Conservation (phyloP, 2,113 vertebrate species). For the Brachyistius frenatus region DNA sequence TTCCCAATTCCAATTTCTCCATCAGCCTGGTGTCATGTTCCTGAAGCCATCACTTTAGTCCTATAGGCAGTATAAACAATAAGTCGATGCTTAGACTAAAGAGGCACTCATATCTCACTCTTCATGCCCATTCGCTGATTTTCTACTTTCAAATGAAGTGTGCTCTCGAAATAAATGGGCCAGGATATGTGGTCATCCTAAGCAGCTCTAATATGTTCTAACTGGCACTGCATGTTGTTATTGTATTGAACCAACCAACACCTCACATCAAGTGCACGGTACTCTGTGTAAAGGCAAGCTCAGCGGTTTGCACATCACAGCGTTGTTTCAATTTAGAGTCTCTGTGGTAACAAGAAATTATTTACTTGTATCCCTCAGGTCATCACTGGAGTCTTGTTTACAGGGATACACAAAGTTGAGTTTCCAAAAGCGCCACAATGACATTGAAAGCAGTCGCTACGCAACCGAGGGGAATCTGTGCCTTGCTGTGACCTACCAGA, state of each 20-base stretch:
- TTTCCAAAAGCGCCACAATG: slow-evolving; percentile 55
- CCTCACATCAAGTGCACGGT: slow-evolving; percentile 10
- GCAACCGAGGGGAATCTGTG: slow-evolving; percentile 57
- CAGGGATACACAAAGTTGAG: slow-evolving; percentile 50
- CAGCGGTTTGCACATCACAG: slow-evolving; percentile 2
- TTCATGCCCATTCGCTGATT: slow-evolving; percentile 32
- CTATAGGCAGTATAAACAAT: slow-evolving; percentile 58
- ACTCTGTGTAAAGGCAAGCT: not conserved
- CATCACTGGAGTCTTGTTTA: slow-evolving; percentile 61
- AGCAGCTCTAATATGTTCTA: slow-evolving; percentile 30
- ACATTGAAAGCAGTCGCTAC: slow-evolving; percentile 68
- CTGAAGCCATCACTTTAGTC: slow-evolving; percentile 44
- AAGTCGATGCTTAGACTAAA: slow-evolving; percentile 57
- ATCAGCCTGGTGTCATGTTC: slow-evolving; percentile 53
- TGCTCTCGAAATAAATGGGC: slow-evolving; percentile 42
- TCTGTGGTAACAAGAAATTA: slow-evolving; percentile 37
- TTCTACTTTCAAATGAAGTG: slow-evolving; percentile 46
- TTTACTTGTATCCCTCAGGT: slow-evolving; percentile 53
- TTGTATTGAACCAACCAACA: slow-evolving; percentile 19
- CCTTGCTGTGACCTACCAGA: slow-evolving; percentile 64
- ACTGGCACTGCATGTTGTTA: slow-evolving; percentile 4
- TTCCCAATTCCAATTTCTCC: slow-evolving; percentile 59
- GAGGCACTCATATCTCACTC: slow-evolving; percentile 42
- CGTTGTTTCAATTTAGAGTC: slow-evolving; percentile 51
- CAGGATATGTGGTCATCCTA: slow-evolving; percentile 10